phyloP scores from a whole-genome alignment of 1,140 invertebrate genomes.

The Euura lappo region DNA sequence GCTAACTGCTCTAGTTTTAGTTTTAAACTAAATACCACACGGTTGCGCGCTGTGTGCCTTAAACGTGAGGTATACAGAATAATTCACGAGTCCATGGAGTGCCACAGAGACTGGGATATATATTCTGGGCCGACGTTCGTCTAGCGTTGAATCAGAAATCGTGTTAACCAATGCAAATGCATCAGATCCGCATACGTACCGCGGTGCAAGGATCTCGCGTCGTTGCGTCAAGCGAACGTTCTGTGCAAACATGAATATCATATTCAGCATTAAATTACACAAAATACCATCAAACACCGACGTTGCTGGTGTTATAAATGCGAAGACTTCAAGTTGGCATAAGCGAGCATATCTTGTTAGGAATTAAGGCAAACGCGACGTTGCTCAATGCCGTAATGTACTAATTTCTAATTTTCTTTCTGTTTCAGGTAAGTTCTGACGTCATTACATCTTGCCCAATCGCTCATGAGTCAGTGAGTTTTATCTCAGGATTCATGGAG shows the following conservation, averaged over 20 bases:
- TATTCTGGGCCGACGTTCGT: too few species aligned
- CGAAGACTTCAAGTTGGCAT: too few species aligned
- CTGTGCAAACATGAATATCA: constrained; percentile 2
- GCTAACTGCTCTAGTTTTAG: not conserved
- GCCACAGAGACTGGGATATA: too few species aligned
- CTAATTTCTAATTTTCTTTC: not conserved
- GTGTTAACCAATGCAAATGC: constrained; percentile 3
- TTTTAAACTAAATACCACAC: constrained; percentile 1
- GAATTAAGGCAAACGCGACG: too few species aligned
- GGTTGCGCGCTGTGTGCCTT: too few species aligned
- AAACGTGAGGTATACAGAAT: too few species aligned
- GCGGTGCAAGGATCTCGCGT: not conserved
- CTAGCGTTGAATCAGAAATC: constrained; percentile 1
- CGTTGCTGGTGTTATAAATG: too few species aligned
- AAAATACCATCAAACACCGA: not conserved
- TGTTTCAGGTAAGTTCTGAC: not conserved
- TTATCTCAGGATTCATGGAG: not conserved
- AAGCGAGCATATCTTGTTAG: too few species aligned
- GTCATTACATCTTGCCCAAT: not conserved
- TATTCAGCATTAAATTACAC: not conserved
- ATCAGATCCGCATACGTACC: not conserved
- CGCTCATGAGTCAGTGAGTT: not conserved
- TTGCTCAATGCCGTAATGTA: not conserved
- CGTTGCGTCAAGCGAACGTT: not conserved
- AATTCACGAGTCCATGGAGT: too few species aligned